Evolutionary conservation across 2,113 vertebrate genomes (phyloP).

Genomic region (Rhea americana): DNA sequence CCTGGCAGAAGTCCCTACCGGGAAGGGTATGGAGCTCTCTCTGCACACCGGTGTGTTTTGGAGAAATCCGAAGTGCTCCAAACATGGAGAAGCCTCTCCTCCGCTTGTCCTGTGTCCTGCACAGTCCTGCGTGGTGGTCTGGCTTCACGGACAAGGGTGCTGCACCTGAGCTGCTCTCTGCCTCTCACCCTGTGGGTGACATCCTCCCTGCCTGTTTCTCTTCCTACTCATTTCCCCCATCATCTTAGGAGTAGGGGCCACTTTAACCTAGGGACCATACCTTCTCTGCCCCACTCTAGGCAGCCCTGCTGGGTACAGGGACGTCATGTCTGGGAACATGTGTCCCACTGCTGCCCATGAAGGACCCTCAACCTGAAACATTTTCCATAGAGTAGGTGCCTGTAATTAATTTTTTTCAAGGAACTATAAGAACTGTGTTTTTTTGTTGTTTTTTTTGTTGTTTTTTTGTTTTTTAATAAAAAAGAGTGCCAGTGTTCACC

Average conservation of each 20-base stretch:
- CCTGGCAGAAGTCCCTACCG: neutral
- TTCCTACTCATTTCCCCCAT: neutral
- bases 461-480: neutral
- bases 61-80: neutral
- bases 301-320: accelerated
- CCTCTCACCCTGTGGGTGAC: neutral
- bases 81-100: neutral
- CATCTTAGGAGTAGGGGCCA: neutral
- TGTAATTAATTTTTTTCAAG: neutral
- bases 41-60: accelerated
- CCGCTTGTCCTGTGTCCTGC: neutral
- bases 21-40: neutral
- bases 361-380: neutral
- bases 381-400: neutral
- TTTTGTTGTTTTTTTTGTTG: neutral
- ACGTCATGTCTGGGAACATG: neutral
- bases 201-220: neutral
- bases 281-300: neutral
- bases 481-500: neutral
- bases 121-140: neutral
- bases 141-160: too few species aligned
- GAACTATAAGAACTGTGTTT: accelerated
- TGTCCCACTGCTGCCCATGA: neutral
- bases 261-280: neutral
- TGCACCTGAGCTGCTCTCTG: neutral